Evolutionary conservation across 2,113 vertebrate genomes (phyloP).

Genomic region (Grus americana): DNA sequence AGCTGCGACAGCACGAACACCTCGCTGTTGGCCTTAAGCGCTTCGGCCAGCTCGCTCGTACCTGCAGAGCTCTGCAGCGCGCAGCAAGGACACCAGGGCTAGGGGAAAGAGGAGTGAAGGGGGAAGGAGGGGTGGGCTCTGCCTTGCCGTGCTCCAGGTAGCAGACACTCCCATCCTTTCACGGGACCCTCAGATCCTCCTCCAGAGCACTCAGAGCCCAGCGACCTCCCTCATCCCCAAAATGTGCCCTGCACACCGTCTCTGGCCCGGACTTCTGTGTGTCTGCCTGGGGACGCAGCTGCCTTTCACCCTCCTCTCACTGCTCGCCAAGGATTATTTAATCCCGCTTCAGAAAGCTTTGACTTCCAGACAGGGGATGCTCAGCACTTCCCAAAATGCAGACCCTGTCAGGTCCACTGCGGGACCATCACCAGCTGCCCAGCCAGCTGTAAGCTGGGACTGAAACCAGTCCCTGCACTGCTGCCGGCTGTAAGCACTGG

Average conservation of each 20-base stretch:
- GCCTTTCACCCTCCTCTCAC: not conserved
- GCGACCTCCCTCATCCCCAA: not conserved
- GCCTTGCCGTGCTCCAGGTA: rapidly evolving
- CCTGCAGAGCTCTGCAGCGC: not conserved
- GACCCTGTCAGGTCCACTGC: not conserved
- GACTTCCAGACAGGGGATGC: not conserved
- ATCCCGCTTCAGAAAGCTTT: not conserved
- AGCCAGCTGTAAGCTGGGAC: rapidly evolving
- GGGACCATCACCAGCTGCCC: rapidly evolving
- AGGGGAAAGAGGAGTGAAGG: too few species aligned
- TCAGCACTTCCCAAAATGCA: not conserved
- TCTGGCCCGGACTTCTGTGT: rapidly evolving
- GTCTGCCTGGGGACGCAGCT: rapidly evolving
- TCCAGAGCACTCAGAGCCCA: not conserved
- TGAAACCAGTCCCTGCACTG: not conserved
- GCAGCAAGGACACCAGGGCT: not conserved
- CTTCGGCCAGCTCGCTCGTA: not conserved
- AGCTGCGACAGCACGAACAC: not conserved
- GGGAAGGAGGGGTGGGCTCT: not conserved
- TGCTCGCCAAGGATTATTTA: not conserved
- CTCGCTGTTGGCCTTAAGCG: rapidly evolving
- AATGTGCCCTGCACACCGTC: rapidly evolving
- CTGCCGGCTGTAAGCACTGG: rapidly evolving
- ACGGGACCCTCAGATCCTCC: not conserved
- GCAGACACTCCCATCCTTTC: not conserved